Percentiles rank a stretch among this genome's conserved stretches.
These are phyloP conservation scores for Tipula confusa DNA, from an alignment of 2,888 invertebrate species.

Conservation along the genomic window DNA sequence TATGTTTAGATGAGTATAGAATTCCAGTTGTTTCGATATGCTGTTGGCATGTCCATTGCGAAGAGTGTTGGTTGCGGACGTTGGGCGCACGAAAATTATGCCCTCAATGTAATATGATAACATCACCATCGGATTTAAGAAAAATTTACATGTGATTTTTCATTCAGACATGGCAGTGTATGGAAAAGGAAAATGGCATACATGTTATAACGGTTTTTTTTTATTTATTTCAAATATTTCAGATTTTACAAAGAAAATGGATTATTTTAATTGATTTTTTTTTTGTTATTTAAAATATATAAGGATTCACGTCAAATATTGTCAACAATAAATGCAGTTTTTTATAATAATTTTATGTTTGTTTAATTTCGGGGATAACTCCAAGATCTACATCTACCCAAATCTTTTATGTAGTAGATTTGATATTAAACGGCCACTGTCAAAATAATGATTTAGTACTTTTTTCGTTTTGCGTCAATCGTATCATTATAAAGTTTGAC, in stretches of 20 bases:
- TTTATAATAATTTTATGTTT: not conserved
- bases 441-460: not conserved
- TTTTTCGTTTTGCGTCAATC: not conserved
- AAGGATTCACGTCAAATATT: not conserved
- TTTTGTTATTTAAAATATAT: not conserved
- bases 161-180: not conserved
- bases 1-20: constrained; percentile 79
- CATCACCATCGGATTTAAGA: constrained; percentile 78
- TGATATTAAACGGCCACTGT: too few relatives aligned
- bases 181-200: not conserved
- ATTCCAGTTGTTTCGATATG: constrained; percentile 89
- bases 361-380: not conserved
- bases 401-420: too few relatives aligned
- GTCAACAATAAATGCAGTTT: not conserved
- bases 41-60: constrained; percentile 97
- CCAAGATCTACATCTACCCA: too few relatives aligned
- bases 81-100: constrained; percentile 84
- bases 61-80: constrained; percentile 70
- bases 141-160: constrained; percentile 73
- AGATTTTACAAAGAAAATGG: not conserved
- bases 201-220: not conserved
- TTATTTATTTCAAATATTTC: not conserved
- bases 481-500: not conserved
- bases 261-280: not conserved
- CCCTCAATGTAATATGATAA: constrained; percentile 92